Conservation (phyloP, 2,797 vertebrate species). For the Pantherophis alleghaniensis region DNA sequence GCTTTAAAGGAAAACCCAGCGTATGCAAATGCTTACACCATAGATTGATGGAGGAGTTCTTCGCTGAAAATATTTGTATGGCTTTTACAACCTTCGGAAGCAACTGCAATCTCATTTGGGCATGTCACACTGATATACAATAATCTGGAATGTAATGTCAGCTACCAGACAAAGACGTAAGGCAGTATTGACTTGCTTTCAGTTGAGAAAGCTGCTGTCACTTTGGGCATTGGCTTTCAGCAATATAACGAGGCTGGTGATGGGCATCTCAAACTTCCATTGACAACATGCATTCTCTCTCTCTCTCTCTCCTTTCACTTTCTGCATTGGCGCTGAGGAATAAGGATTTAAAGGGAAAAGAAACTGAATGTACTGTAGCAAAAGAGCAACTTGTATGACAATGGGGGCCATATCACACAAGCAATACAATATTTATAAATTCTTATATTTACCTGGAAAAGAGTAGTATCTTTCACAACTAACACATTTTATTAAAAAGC, state of each 20-base stretch:
- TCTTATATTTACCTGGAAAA: background rate
- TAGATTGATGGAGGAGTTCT: slow-evolving; percentile 33
- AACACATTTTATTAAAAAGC: background rate
- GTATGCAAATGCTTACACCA: background rate
- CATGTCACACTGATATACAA: slow-evolving; percentile 39
- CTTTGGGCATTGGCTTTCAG: slow-evolving; percentile 27
- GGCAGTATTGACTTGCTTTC: slow-evolving; percentile 36
- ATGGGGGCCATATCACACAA: background rate
- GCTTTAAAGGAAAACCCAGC: background rate
- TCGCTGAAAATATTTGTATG: slow-evolving; percentile 40
- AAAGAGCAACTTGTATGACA: background rate
- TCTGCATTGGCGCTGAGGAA: background rate
- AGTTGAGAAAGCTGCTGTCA: slow-evolving; percentile 32
- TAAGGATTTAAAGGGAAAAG: background rate
- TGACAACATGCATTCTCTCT: slow-evolving; percentile 18
- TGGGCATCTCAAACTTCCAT: slow-evolving; percentile 27
- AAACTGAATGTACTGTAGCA: background rate
- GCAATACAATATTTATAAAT: background rate
- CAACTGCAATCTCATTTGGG: slow-evolving; percentile 29
- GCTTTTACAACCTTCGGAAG: slow-evolving; percentile 25
- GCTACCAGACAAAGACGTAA: slow-evolving; percentile 33
- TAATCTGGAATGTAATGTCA: slow-evolving; percentile 22
- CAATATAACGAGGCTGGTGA: slow-evolving; percentile 18
- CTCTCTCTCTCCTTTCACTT: background rate
- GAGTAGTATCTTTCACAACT: background rate